Percentiles rank a stretch among this genome's conserved stretches.
Conservation (phyloP, 2,113 vertebrate species). For the Buteo buteo region DNA sequence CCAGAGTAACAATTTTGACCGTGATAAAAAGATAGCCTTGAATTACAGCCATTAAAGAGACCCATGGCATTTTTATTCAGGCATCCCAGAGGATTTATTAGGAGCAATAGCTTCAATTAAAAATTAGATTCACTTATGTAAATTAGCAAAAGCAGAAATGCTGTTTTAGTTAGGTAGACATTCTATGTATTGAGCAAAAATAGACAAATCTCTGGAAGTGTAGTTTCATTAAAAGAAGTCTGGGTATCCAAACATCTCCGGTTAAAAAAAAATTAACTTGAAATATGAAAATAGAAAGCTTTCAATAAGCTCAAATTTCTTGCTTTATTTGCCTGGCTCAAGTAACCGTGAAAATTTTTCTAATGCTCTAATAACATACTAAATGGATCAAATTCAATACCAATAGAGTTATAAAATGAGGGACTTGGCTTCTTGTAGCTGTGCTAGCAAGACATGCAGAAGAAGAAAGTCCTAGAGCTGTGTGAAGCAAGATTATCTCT, state of each 20-base stretch:
- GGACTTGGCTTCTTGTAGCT: neutral
- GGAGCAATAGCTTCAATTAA: neutral
- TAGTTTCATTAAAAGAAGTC: neutral
- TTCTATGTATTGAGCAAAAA: neutral
- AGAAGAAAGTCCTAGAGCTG: neutral
- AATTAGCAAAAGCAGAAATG: neutral
- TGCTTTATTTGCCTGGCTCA: neutral
- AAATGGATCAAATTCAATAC: neutral
- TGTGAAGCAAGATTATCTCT: neutral
- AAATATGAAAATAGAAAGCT: neutral
- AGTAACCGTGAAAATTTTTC: neutral
- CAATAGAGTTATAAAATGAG: neutral
- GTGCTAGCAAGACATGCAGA: neutral
- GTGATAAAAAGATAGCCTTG: neutral
- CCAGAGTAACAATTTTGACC: neutral
- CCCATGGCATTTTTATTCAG: neutral
- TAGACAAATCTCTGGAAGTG: neutral
- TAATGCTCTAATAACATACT: neutral
- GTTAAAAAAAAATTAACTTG: neutral
- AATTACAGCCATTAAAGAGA: slow-evolving; percentile 9
- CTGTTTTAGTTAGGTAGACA: neutral
- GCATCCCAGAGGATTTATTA: neutral
- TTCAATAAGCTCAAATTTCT: neutral
- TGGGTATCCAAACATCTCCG: neutral
- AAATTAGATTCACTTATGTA: neutral